Evolutionary conservation across 2,797 vertebrate species (phyloP).

Genomic region (Chaunax sp.): DNA sequence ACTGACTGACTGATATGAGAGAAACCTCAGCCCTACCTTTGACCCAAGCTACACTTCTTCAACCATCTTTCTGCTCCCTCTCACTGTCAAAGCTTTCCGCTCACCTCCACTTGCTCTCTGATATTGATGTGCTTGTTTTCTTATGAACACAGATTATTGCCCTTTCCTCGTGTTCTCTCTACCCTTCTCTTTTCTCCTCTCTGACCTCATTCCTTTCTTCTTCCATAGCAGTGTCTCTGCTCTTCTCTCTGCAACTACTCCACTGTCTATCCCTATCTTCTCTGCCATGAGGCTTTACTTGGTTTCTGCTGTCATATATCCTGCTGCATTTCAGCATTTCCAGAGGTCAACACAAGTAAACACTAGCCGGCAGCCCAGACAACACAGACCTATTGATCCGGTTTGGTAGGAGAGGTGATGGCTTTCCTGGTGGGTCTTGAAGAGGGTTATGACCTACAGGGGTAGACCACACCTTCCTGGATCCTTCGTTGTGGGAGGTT

Average conservation of each 20-base stretch:
- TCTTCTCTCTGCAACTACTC: slow-evolving; percentile 50
- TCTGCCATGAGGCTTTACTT: slow-evolving; percentile 45
- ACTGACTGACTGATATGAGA: slow-evolving; percentile 62
- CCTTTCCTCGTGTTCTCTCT: slow-evolving; percentile 46
- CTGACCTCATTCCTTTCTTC: slow-evolving; percentile 42
- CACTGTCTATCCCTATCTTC: slow-evolving; percentile 50
- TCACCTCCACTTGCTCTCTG: slow-evolving; percentile 66
- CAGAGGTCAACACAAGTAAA: slow-evolving; percentile 72
- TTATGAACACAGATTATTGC: slow-evolving; percentile 46
- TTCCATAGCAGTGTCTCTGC: slow-evolving; percentile 56
- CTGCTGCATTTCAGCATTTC: slow-evolving; percentile 54
- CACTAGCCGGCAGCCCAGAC: slow-evolving; percentile 65
- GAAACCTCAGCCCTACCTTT: slow-evolving; percentile 63
- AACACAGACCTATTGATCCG: slow-evolving; percentile 72
- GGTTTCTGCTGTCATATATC: slow-evolving; percentile 57
- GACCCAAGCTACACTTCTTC: slow-evolving; percentile 57
- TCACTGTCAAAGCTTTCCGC: slow-evolving; percentile 51
- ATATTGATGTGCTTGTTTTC: slow-evolving; percentile 48
- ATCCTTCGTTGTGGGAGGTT: slow-evolving; percentile 36
- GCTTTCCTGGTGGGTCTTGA: slow-evolving; percentile 54
- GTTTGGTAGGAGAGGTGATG: slow-evolving; percentile 60
- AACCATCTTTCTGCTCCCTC: slow-evolving; percentile 40
- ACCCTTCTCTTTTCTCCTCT: slow-evolving; percentile 41
- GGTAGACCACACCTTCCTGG: slow-evolving; percentile 43
- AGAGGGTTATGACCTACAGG: slow-evolving; percentile 60